A percentile compares a stretch with the other conserved stretches of the same genome.
phyloP scores from a whole-genome alignment of 2,797 vertebrate genomes.

The Acrossocheilus fasciatus region DNA sequence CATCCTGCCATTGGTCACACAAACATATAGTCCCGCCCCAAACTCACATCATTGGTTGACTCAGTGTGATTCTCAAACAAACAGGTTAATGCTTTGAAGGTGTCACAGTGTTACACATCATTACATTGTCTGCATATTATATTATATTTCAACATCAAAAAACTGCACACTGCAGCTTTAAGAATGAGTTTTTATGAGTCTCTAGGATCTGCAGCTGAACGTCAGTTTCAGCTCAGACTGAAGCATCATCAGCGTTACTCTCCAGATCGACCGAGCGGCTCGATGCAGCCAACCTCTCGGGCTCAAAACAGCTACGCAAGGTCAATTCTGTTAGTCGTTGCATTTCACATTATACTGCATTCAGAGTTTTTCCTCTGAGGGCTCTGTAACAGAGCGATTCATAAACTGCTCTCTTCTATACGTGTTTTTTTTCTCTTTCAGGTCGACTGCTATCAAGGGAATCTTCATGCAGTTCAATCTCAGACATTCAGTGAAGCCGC shows the following conservation, averaged over 20 bases:
- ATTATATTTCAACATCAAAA: neutral
- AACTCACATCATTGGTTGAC: neutral
- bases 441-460: neutral
- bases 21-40: neutral
- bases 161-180: neutral
- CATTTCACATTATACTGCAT: constrained; percentile 14
- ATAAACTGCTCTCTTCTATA: neutral
- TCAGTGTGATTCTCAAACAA: neutral
- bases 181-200: neutral
- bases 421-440: neutral
- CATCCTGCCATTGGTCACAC: neutral
- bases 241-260: neutral
- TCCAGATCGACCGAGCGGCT: neutral
- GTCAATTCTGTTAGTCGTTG: constrained; percentile 1
- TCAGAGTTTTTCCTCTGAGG: neutral
- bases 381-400: neutral
- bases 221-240: neutral
- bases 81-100: neutral
- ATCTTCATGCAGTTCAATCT: neutral
- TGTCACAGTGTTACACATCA: neutral
- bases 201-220: neutral
- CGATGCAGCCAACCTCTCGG: neutral
- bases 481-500: neutral
- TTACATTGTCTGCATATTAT: neutral
- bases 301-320: neutral